Conservation (phyloP, 2,888 invertebrate species). For the Trichogramma evanescens region DNA sequence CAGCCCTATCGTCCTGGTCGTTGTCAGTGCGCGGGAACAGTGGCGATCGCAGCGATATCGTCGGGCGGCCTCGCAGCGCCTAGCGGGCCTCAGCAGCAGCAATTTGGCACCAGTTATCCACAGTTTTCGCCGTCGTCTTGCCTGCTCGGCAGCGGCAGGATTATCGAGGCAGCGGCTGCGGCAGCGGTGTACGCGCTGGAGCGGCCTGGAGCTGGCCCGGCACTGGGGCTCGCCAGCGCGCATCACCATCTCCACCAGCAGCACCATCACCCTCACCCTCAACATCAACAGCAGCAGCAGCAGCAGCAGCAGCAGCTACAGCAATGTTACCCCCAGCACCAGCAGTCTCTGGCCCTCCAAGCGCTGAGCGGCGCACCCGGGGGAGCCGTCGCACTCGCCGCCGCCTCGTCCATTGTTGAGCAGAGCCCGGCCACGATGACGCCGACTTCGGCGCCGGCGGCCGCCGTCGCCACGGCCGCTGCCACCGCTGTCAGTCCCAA, state of each 20-base stretch:
- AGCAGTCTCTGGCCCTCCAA: constrained; percentile 30
- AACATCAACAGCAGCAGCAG: constrained; percentile 18
- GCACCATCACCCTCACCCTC: constrained; percentile 22
- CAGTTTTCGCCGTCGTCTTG: neutral
- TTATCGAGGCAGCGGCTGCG: constrained; percentile 38
- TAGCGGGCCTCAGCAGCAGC: neutral
- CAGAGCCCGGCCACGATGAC: constrained; percentile 32
- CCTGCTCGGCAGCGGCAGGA: constrained; percentile 23
- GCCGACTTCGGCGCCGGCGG: constrained; percentile 42
- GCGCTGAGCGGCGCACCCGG: constrained; percentile 13
- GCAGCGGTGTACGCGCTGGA: constrained; percentile 47
- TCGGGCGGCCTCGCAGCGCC: neutral
- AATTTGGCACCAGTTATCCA: no score
- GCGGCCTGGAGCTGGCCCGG: constrained; percentile 42
- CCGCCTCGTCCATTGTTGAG: constrained; percentile 9
- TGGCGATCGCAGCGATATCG: neutral
- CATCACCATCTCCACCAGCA: constrained; percentile 18
- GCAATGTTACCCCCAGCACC: neutral
- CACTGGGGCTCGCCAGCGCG: constrained; percentile 27
- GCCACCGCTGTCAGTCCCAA: constrained; percentile 39
- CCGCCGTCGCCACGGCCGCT: constrained; percentile 35
- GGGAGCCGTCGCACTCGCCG: constrained; percentile 3
- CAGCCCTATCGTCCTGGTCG: constrained; percentile 1
- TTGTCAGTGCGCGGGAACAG: constrained; percentile 2
- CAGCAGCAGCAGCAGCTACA: constrained; percentile 26